Evolutionary conservation across 2,797 vertebrate species (phyloP), one percentile per base, ranked within the genome.

Genomic region (Heterohyrax brucei): DNA sequence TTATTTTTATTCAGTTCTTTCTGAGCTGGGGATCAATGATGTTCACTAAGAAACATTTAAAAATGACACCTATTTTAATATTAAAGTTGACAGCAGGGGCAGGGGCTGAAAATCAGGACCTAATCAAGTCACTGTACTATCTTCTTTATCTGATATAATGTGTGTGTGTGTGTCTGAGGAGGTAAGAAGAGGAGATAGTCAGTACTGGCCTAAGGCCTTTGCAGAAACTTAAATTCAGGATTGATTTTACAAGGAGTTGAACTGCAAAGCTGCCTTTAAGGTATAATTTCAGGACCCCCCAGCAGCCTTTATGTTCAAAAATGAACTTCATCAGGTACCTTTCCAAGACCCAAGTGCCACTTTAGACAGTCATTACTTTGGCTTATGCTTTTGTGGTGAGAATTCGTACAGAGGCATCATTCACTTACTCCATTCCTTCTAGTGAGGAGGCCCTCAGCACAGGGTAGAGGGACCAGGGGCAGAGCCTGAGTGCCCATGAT

Each of bases 141-240:
- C 59, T 14, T 83, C 13, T 64, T 84, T 50, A 48, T 13, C 16
- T 28, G 72, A 21, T 39, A 39, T 39, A 39, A 39, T 10, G 1
- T 82, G 70, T 72, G 68, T 72, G 68, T 68, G 66, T 68, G 66
- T 68, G 53, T 56, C 10, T 87, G 30, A 46, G 80, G n/a, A 53
- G 28, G 62, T 12, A 0, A 9, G 50, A 30, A 59, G 70, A 73
- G 19, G 26, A 30, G 2, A 10, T 26, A 3, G 5, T 48, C 13
- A 10, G 10, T 56, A n/a, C 44, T 7, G 18, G n/a, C 18, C 9
- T 10, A 19, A 39, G 7, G 28, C 21, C 7, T 61, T 79, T 59
- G 24, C 68, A 85, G 79, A 85, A 92, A 46, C 70, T n/a, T 77
- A 72, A 81, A 79, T 73, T 93, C 10, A 19, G 39, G 84, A 56